Evolutionary conservation across 2,113 vertebrate genomes (phyloP), one percentile per base, ranked within the genome.

Genomic region (Paradisaea rubra): DNA sequence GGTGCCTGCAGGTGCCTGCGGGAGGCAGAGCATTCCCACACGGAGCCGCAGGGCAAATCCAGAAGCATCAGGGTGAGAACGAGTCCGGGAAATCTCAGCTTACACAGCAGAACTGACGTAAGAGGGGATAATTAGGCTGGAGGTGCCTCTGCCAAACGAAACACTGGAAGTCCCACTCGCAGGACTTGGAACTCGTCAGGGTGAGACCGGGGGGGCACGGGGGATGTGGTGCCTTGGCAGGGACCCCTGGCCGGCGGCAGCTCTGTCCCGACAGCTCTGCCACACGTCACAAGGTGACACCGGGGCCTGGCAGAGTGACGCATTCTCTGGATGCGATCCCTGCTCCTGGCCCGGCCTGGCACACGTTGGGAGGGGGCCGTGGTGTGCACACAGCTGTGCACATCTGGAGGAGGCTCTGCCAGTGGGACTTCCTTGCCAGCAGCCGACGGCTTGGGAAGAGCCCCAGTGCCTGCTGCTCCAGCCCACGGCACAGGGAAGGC

Each of bases 121-220:
- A 69, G 53, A 57, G 37, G 57, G 82, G 70, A 88, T 91, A 88
- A 95, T 91, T 77, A 53, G 84, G 64, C 64, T 82, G 81, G 68
- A 94, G 87, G 81, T 60, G 86, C 71, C 87, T 86, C 47, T 95
- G 96, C 94, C 93, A 95, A 96, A 88, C 85, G 94, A 94, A 95
- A 95, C 42, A 94, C 63, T 63, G 87, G 2, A 22, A 90, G 60
- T 61, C 54, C 50, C 33, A 1, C 68, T 92, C 2, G 1, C 35
- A n/a, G 87, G 59, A 42, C 74, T 82, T 28, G 89, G 89, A 70
- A 39, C 53, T 2, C 20, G 13, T 33, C 86, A 17, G 61, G 56
- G 65, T 0, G 31, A 77, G 50, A 3, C 5, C 28, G 28, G 65
- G 76, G 79, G 73, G 14, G 3, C 2, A 2, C 39, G 11, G 64